Base-by-base conservation (phyloP, 1,140 invertebrate species). In the Drosophila funebris region DNA sequence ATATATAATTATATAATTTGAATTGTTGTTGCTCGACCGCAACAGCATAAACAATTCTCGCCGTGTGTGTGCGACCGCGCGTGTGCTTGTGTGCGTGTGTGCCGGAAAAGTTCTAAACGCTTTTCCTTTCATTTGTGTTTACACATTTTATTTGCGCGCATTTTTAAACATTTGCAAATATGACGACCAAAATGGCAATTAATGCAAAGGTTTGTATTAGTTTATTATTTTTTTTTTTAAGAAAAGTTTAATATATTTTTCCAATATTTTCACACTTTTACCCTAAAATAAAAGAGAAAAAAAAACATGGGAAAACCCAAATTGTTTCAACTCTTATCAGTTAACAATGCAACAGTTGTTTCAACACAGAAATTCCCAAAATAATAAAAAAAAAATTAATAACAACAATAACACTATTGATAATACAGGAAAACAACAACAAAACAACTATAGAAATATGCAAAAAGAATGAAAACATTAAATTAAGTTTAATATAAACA, bases 101-200 rank as follows among this genome's bases (percentile, higher is more conserved):
- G 50, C 43, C 54, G 57, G 50, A 73, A 70, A 71, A 63, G 71
- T 73, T 41, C 29, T 37, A 14, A 50, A 66, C 62, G 53, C 62
- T 72, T 76, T 69, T 82, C 66, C 43, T 33, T 46, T 43, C 29
- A 27, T 53, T 41, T 46, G 31, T 57, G 24, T 58, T 62, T 58
- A n/a, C 27, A 9, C 8, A 20, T 36, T n/a, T 62, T 48, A 61
- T 64, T 18, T 9, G 44, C 44, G 44, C 44, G 24, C 44, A 11
- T 4, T 31, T 54, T 27, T 24, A 27, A 8, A 7, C 16, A 4
- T 11, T 27, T 58, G 50, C 43, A 62, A 77, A 82, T 16, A 90
- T 90, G 87, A 90, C 81, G 22, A 83, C 81, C 73, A 90, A 90
- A 90, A 90, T 90, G 87, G 87, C 87, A 44, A 90, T 90, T 33